phyloP scores from a whole-genome alignment of 2,888 invertebrate species.

The Drosophila tripunctata region DNA sequence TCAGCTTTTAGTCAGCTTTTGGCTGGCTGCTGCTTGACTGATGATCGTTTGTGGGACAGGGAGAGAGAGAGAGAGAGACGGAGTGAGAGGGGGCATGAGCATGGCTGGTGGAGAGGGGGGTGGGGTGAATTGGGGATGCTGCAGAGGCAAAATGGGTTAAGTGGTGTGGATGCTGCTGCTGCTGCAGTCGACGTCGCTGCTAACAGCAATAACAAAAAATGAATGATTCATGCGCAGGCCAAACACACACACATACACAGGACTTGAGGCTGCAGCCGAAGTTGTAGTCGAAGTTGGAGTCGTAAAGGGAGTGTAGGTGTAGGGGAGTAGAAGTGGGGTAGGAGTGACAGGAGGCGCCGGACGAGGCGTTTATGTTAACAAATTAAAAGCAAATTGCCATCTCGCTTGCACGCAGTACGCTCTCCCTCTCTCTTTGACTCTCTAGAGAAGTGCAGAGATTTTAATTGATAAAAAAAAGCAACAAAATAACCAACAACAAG shows the following conservation, averaged over 20 bases:
- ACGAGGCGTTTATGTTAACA: conserved; percentile 82
- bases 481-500: neutral
- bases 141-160: conserved; percentile 70
- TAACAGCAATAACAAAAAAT: conserved; percentile 64
- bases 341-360: conserved; percentile 7
- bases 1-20: conserved; percentile 52
- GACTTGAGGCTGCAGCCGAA: conserved; percentile 29
- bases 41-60: neutral
- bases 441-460: conserved; percentile 17
- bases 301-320: no score
- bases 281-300: conserved; percentile 19
- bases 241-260: conserved; percentile 21
- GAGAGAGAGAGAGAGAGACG: no score
- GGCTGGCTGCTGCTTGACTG: conserved; percentile 19
- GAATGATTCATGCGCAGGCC: conserved; percentile 72
- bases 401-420: conserved; percentile 34
- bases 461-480: conserved; percentile 33
- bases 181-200: conserved; percentile 43
- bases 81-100: neutral
- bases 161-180: conserved; percentile 45
- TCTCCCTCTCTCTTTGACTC: conserved; percentile 10
- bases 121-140: conserved; percentile 36
- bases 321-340: conserved; percentile 6
- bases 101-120: neutral
- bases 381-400: conserved; percentile 81